Percentiles rank a stretch among this genome's conserved stretches.
These are phyloP conservation scores for Crocallis elinguaria DNA, from an alignment of 2,888 invertebrate genomes.

Conservation along the genomic window DNA sequence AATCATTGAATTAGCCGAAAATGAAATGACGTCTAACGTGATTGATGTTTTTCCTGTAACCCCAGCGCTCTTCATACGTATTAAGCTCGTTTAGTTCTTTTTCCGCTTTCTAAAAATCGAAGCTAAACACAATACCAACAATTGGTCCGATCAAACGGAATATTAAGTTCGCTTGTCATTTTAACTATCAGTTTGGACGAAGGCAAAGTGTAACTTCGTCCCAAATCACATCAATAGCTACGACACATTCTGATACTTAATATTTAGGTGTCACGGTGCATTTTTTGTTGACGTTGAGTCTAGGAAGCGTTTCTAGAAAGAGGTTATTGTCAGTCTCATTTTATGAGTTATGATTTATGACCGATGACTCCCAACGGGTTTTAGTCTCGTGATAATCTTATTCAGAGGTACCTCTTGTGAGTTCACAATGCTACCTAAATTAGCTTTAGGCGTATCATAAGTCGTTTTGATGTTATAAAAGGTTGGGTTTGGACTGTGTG, in stretches of 20 bases:
- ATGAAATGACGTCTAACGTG: slow-evolving; percentile 63
- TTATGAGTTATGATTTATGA: slow-evolving; percentile 85
- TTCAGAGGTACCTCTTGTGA: slow-evolving; percentile 78
- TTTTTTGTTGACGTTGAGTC: slow-evolving; percentile 42
- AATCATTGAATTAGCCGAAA: slow-evolving; percentile 66
- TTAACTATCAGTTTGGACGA: slow-evolving; percentile 74
- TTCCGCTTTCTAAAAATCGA: slow-evolving; percentile 76
- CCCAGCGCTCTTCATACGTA: slow-evolving; percentile 61
- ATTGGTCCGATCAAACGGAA: slow-evolving; percentile 84
- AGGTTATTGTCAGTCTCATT: slow-evolving; percentile 81
- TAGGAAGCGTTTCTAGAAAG: slow-evolving; percentile 74
- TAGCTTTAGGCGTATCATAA: slow-evolving; percentile 76
- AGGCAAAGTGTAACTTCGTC: slow-evolving; percentile 61
- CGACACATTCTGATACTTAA: slow-evolving; percentile 43
- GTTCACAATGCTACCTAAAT: slow-evolving; percentile 84
- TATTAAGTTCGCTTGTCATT: slow-evolving; percentile 84
- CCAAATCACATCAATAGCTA: slow-evolving; percentile 37
- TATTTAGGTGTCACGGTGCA: slow-evolving; percentile 26
- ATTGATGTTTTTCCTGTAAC: slow-evolving; percentile 78
- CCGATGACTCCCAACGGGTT: slow-evolving; percentile 84
- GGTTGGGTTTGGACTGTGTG: slow-evolving; percentile 58
- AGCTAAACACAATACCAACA: slow-evolving; percentile 81
- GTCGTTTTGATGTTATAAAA: slow-evolving; percentile 65
- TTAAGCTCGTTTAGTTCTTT: slow-evolving; percentile 56
- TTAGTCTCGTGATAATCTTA: slow-evolving; percentile 79